Percentiles rank a stretch among this genome's conserved stretches.
These are phyloP conservation scores for Sebastes matsubarae DNA, from an alignment of 2,797 vertebrate species.

Conservation along the genomic window DNA sequence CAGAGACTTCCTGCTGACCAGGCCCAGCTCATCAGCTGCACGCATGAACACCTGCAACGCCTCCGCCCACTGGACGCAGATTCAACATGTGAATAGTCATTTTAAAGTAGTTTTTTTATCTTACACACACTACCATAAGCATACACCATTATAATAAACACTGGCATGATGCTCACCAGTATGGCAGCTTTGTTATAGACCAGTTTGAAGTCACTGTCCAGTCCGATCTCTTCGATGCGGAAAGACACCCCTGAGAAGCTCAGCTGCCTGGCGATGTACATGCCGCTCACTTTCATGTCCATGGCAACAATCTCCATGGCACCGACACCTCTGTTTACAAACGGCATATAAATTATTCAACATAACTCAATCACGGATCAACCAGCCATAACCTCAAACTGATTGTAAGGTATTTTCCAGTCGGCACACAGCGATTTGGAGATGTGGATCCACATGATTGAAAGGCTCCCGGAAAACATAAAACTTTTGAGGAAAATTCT, in stretches of 20 bases:
- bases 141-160: not conserved
- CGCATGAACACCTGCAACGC: slow-evolving; percentile 91
- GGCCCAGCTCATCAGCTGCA: slow-evolving; percentile 90
- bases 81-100: not conserved
- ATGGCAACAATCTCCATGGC: slow-evolving; percentile 99
- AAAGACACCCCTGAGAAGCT: slow-evolving; percentile 98
- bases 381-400: not conserved
- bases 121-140: not conserved
- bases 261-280: slow-evolving; percentile 99
- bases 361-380: slow-evolving; percentile 5
- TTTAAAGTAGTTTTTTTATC: not conserved
- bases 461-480: not conserved
- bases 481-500: not conserved
- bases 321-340: slow-evolving; percentile 90
- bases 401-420: slow-evolving; percentile 2
- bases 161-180: slow-evolving; percentile 85
- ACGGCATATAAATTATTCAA: slow-evolving; percentile 36
- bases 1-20: slow-evolving; percentile 94
- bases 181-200: slow-evolving; percentile 95
- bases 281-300: slow-evolving; percentile 99
- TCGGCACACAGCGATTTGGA: not conserved
- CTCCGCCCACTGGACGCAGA: slow-evolving; percentile 91
- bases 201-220: slow-evolving; percentile 90
- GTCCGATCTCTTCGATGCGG: slow-evolving; percentile 94
- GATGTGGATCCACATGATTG: not conserved